Conservation (phyloP, 2,888 invertebrate genomes). For the Frankliniella intonsa region DNA sequence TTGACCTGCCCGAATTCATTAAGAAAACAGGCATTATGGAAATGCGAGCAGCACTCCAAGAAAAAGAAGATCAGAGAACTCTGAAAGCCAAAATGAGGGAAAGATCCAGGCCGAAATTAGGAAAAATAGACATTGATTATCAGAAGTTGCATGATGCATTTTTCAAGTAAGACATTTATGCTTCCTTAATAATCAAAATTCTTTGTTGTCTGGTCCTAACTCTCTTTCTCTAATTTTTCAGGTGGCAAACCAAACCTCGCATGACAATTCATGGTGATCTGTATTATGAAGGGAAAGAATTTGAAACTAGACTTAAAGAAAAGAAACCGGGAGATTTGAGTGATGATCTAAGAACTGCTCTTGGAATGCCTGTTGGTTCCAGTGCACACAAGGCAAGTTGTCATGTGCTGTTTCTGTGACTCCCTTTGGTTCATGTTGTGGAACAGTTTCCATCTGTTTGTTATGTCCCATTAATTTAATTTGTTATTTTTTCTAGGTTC, state of each 20-base stretch:
- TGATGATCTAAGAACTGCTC: slow-evolving; percentile 90
- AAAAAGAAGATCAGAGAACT: slow-evolving; percentile 93
- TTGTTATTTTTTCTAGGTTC: slow-evolving; percentile 44
- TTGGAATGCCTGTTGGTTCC: slow-evolving; percentile 98
- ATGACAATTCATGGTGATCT: slow-evolving; percentile 99
- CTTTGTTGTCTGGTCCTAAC: background rate
- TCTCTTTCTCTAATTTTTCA: slow-evolving; percentile 43
- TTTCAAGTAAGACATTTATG: slow-evolving; percentile 65
- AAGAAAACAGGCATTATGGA: slow-evolving; percentile 99
- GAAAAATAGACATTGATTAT: slow-evolving; percentile 99
- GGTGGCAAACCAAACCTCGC: slow-evolving; percentile 98
- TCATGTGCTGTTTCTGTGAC: background rate
- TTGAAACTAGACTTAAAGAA: slow-evolving; percentile 93
- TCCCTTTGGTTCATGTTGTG: background rate
- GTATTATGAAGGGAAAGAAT: slow-evolving; percentile 98
- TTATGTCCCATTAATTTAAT: background rate
- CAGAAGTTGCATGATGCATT: slow-evolving; percentile 99
- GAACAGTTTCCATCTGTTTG: background rate
- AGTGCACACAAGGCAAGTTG: slow-evolving; percentile 71
- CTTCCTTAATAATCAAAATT: background rate
- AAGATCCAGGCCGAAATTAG: slow-evolving; percentile 91
- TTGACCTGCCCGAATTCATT: slow-evolving; percentile 97
- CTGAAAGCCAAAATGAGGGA: slow-evolving; percentile 97
- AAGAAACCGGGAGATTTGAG: slow-evolving; percentile 98
- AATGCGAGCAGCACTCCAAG: slow-evolving; percentile 96